Evolutionary conservation across 2,797 vertebrate species (phyloP).

Genomic region (Pseudotriccus pelzelni): DNA sequence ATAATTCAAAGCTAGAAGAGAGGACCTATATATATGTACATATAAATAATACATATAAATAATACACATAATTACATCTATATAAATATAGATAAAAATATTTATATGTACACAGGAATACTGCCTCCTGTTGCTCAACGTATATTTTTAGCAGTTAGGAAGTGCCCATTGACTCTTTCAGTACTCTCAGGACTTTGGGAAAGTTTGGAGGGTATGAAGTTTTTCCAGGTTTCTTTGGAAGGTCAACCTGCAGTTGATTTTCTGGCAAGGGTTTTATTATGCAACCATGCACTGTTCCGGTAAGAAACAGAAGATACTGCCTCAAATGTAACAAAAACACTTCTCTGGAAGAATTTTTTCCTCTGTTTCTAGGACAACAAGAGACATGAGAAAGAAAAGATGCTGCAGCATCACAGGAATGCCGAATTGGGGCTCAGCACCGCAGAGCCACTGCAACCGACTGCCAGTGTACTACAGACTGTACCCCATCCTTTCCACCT

Average conservation of each 20-base stretch:
- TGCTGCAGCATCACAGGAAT: not conserved
- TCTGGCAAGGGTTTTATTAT: not conserved
- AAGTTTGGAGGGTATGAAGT: not conserved
- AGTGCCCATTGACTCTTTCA: not conserved
- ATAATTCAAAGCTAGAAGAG: not conserved
- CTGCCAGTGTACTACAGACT: not conserved
- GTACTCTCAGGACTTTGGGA: not conserved
- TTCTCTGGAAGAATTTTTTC: slow-evolving; percentile 15
- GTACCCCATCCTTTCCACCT: not conserved
- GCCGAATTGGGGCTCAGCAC: not conserved
- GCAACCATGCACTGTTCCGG: not conserved
- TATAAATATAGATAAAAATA: not conserved
- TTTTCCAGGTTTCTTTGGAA: not conserved
- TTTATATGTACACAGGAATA: not conserved
- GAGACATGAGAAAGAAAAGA: slow-evolving; percentile 34
- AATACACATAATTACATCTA: not conserved
- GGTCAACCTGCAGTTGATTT: not conserved
- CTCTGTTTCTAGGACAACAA: slow-evolving; percentile 69
- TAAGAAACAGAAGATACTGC: slow-evolving; percentile 2
- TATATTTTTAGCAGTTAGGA: not conserved
- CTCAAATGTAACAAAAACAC: slow-evolving; percentile 10
- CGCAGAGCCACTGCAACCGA: not conserved
- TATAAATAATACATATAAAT: not conserved
- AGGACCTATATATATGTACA: not conserved
- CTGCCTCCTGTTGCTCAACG: not conserved